Conservation (phyloP, 1,140 invertebrate genomes). For the Bombus balteatus region DNA sequence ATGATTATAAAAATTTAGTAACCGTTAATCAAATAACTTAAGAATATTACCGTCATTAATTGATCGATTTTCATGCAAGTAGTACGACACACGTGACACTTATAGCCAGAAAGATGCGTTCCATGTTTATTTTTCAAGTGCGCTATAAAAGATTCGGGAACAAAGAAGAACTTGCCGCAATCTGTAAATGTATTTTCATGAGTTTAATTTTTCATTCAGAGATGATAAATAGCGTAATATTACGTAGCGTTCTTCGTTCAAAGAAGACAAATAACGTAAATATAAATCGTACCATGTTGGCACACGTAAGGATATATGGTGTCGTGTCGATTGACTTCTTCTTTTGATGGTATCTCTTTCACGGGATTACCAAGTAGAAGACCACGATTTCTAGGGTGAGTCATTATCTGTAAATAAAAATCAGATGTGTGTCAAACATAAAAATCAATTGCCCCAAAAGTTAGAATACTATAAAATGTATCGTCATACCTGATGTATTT, state of each 20-base stretch:
- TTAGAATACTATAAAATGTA: not conserved
- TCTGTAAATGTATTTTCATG: conserved; percentile 63
- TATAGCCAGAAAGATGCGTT: conserved; percentile 51
- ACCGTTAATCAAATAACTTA: not conserved
- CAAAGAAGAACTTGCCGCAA: conserved; percentile 77
- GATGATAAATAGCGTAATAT: too few species aligned
- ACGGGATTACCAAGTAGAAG: conserved; percentile 54
- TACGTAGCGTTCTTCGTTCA: not conserved
- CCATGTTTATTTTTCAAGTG: conserved; percentile 78
- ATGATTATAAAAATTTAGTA: not conserved
- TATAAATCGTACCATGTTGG: conserved; percentile 66
- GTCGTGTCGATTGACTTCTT: conserved; percentile 67
- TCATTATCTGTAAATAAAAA: conserved; percentile 27
- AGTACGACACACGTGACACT: conserved; percentile 75
- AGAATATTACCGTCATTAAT: conserved; percentile 68
- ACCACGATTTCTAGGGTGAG: conserved; percentile 54
- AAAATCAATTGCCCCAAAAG: not conserved
- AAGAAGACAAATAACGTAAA: not conserved
- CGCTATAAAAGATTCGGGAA: conserved; percentile 74
- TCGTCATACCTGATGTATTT: conserved; percentile 81
- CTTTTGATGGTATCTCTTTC: conserved; percentile 50
- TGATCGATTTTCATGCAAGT: conserved; percentile 57
- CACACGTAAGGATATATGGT: conserved; percentile 76
- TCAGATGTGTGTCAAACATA: not conserved
- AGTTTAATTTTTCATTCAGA: not conserved